Conservation (phyloP, 1,140 invertebrate species). For the Diorhabda carinulata region DNA sequence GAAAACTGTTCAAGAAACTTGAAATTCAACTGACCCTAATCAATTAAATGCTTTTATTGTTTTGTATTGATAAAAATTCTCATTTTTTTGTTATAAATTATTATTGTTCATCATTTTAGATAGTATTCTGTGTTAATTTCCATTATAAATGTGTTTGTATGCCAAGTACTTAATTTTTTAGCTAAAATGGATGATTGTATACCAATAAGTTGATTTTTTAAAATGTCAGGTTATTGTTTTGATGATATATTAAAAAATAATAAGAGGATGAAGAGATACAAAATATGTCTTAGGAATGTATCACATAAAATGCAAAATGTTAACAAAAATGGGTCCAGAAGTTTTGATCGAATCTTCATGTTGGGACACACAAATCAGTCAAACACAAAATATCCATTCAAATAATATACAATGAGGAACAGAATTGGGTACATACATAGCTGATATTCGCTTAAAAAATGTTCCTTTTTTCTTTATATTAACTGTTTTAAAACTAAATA, state of each 20-base stretch:
- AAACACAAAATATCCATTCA: not conserved
- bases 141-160: not conserved
- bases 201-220: conserved; percentile 9
- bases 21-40: too few species aligned
- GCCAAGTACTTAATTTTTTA: conserved; percentile 20
- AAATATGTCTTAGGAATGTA: conserved; percentile 35
- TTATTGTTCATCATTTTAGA: not conserved
- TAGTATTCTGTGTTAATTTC: conserved; percentile 19
- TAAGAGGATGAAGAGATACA: conserved; percentile 20
- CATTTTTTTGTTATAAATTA: too few species aligned
- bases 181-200: conserved; percentile 33
- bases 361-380: not conserved
- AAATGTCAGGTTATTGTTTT: conserved; percentile 23
- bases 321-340: conserved; percentile 18
- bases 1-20: too few species aligned
- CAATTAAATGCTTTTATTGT: too few species aligned
- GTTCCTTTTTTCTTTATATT: too few species aligned
- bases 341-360: not conserved
- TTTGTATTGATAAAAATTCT: too few species aligned
- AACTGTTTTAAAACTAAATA: too few species aligned
- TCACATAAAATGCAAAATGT: conserved; percentile 37
- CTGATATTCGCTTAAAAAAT: too few species aligned
- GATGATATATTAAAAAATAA: conserved; percentile 12
- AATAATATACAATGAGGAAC: too few species aligned
- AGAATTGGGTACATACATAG: too few species aligned